These are phyloP conservation scores for Colletes latitarsis DNA, from an alignment of 1,140 invertebrate genomes.

Conservation along the genomic window DNA sequence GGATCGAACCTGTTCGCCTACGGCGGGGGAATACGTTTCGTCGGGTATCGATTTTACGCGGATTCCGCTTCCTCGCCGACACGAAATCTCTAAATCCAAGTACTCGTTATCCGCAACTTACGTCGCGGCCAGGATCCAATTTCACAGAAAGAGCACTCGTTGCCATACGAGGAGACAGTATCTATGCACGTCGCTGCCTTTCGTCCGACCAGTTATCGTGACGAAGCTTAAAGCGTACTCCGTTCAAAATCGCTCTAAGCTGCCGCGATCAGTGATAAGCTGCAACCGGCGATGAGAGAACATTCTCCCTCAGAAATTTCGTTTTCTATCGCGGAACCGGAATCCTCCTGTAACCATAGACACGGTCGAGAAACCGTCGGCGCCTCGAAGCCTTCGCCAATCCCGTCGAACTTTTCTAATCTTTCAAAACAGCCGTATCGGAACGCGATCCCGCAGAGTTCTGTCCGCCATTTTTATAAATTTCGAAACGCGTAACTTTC, in stretches of 20 bases:
- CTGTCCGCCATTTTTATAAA: too few species aligned
- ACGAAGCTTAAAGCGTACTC: conserved; percentile 24
- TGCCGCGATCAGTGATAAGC: conserved; percentile 41
- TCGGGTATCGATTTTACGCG: conserved; percentile 25
- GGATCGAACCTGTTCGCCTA: neutral
- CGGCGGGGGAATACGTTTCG: conserved; percentile 11
- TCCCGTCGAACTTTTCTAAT: neutral
- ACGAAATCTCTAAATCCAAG: conserved; percentile 23
- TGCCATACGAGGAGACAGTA: conserved; percentile 34
- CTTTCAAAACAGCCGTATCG: too few species aligned
- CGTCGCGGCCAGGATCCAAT: conserved; percentile 30
- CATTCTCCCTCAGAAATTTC: conserved; percentile 22
- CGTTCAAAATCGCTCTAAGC: conserved; percentile 35
- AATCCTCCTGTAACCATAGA: neutral
- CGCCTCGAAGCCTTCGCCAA: neutral
- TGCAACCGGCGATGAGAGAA: neutral
- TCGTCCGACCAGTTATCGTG: conserved; percentile 27
- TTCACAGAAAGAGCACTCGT: conserved; percentile 20
- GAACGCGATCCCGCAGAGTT: too few species aligned
- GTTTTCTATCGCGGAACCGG: neutral
- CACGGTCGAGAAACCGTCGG: neutral
- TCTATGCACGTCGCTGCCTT: conserved; percentile 23
- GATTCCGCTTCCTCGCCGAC: neutral
- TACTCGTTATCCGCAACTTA: conserved; percentile 44
- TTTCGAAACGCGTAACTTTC: too few species aligned